These are phyloP conservation scores for Lepidocyrtinus sp. DNA, from an alignment of 2,888 invertebrate species.

Conservation along the genomic window DNA sequence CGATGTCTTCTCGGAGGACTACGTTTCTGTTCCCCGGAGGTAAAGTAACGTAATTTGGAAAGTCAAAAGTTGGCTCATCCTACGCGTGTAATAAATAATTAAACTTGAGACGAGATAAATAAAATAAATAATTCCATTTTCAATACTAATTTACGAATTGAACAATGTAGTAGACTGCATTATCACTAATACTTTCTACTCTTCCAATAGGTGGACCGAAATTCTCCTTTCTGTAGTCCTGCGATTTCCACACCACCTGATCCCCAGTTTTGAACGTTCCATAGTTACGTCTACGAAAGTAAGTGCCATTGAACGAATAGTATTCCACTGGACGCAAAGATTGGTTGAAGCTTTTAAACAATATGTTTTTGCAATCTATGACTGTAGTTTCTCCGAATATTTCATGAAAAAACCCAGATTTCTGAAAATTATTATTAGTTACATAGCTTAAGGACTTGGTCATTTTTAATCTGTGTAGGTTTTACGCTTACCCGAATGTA, in stretches of 20 bases:
- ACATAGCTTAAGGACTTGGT: no score
- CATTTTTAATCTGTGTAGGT: no score
- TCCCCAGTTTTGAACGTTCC: neutral
- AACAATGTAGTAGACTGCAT: neutral
- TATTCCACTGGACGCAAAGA: no score
- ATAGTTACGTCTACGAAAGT: neutral
- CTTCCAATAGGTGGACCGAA: neutral
- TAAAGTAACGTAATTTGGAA: neutral
- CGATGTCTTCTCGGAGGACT: neutral
- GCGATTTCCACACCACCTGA: neutral
- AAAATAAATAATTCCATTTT: no score
- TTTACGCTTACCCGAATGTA: no score
- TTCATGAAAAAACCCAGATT: no score
- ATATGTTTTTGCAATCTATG: no score
- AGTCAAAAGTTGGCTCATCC: neutral
- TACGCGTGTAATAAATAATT: neutral
- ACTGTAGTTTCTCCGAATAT: no score
- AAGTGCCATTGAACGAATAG: no score
- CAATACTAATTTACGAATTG: neutral
- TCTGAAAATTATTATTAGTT: no score
- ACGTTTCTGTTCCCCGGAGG: neutral
- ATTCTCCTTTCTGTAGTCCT: neutral
- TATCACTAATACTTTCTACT: neutral
- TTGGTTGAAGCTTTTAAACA: no score
- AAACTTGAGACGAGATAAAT: neutral